Conservation (phyloP, 2,113 vertebrate genomes). For the Psettodes erumei region DNA sequence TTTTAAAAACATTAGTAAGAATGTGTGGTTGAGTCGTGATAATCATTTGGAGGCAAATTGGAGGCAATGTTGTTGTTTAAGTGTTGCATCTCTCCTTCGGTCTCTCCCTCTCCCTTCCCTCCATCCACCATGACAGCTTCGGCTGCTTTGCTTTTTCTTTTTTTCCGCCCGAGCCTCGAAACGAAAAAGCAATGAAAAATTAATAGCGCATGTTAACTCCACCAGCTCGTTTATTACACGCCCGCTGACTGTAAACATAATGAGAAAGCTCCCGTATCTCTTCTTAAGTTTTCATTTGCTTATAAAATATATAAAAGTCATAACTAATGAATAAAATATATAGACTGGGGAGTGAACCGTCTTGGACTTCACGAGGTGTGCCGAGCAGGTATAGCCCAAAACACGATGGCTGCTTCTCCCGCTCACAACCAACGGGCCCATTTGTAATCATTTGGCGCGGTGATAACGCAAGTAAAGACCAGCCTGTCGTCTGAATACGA, state of each 20-base stretch:
- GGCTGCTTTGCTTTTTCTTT: constrained; percentile 64
- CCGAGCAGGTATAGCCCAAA: constrained; percentile 37
- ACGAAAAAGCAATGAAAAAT: constrained; percentile 83
- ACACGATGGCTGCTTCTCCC: not conserved
- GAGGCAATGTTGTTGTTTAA: constrained; percentile 64
- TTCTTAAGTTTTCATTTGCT: constrained; percentile 72
- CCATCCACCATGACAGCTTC: constrained; percentile 62
- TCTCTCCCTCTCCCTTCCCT: constrained; percentile 31
- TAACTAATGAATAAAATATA: constrained; percentile 68
- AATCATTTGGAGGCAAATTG: constrained; percentile 76
- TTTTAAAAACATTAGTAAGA: constrained; percentile 75
- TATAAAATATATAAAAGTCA: constrained; percentile 67
- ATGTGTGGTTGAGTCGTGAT: constrained; percentile 70
- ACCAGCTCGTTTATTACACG: constrained; percentile 83
- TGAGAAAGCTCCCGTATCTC: constrained; percentile 79
- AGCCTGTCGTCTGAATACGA: constrained; percentile 41
- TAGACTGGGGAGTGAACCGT: constrained; percentile 44
- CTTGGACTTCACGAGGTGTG: constrained; percentile 26
- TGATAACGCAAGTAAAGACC: constrained; percentile 35
- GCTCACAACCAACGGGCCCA: constrained; percentile 5
- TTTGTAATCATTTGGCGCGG: constrained; percentile 35
- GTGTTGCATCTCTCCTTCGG: constrained; percentile 38
- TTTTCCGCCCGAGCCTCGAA: constrained; percentile 68
- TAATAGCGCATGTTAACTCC: constrained; percentile 84
- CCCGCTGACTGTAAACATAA: constrained; percentile 82